A percentile compares a stretch with the other conserved stretches of the same genome.
phyloP scores from a whole-genome alignment of 2,888 invertebrate genomes.

The Dorcus hopei region DNA sequence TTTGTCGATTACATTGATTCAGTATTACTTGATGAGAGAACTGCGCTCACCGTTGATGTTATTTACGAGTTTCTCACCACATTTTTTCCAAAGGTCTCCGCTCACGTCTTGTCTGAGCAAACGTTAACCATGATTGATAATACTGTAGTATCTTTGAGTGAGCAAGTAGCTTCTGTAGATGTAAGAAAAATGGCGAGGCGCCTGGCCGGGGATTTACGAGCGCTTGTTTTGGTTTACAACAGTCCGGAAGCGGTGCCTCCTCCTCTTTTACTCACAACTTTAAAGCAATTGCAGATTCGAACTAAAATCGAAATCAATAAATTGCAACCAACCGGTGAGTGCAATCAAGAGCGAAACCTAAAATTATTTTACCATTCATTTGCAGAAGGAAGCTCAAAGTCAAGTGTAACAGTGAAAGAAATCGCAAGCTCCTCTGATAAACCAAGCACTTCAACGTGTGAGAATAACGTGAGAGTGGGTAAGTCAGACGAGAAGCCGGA shows the following conservation, averaged over 20 bases:
- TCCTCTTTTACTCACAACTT: constrained; percentile 37
- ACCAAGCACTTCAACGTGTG: constrained; percentile 39
- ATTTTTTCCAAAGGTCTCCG: constrained; percentile 80
- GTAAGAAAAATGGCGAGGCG: constrained; percentile 52
- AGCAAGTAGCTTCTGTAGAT: constrained; percentile 54
- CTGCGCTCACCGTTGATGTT: constrained; percentile 77
- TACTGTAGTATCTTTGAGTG: constrained; percentile 58
- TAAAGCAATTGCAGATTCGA: constrained; percentile 41
- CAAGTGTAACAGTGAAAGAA: constrained; percentile 7
- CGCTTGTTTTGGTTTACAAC: constrained; percentile 57
- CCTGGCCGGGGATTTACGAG: constrained; percentile 57
- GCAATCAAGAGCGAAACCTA: not conserved
- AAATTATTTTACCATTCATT: constrained; percentile 1
- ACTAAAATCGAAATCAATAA: constrained; percentile 39
- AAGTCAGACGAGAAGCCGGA: constrained; percentile 21
- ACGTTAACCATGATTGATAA: constrained; percentile 60
- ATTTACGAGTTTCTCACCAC: constrained; percentile 86
- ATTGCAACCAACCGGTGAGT: constrained; percentile 36
- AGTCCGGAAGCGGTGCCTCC: constrained; percentile 45
- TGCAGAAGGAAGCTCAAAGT: not conserved
- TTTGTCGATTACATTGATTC: constrained; percentile 88
- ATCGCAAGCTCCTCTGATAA: constrained; percentile 12
- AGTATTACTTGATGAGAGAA: constrained; percentile 82
- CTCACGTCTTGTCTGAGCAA: constrained; percentile 60
- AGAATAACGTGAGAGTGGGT: not conserved